These are phyloP conservation scores for Muscicapa striata DNA, from an alignment of 2,797 vertebrate genomes.

Conservation along the genomic window DNA sequence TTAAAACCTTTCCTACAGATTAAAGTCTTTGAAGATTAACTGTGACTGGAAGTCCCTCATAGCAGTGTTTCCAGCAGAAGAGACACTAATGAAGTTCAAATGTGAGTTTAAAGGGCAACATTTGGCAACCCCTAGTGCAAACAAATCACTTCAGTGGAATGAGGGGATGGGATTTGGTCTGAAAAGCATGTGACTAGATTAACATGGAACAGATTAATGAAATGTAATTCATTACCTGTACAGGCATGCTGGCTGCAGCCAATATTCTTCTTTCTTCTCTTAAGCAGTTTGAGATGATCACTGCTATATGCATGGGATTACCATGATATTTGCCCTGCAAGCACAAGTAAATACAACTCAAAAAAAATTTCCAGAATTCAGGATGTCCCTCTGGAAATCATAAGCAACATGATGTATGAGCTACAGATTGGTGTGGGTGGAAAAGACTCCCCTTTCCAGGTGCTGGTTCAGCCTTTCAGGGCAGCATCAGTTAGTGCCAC, in stretches of 20 bases:
- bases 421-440: background rate
- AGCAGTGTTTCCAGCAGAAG: background rate
- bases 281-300: constrained; percentile 90
- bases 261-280: constrained; percentile 93
- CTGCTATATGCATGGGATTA: constrained; percentile 87
- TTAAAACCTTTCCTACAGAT: constrained; percentile 13
- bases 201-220: constrained; percentile 11
- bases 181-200: background rate
- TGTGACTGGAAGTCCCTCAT: background rate
- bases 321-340: constrained; percentile 88
- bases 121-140: background rate
- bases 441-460: background rate
- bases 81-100: constrained; percentile 2
- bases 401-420: background rate
- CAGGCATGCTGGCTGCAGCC: constrained; percentile 88
- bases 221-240: constrained; percentile 84
- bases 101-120: constrained; percentile 3
- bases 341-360: background rate
- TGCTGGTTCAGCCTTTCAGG: background rate
- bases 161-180: background rate
- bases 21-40: constrained; percentile 47
- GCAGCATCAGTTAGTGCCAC: background rate
- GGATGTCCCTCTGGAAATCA: background rate
- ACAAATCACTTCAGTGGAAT: background rate
- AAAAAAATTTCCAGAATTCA: background rate